These are phyloP conservation scores for Accipiter virgatus DNA, from an alignment of 2,113 vertebrate genomes.

Conservation along the genomic window DNA sequence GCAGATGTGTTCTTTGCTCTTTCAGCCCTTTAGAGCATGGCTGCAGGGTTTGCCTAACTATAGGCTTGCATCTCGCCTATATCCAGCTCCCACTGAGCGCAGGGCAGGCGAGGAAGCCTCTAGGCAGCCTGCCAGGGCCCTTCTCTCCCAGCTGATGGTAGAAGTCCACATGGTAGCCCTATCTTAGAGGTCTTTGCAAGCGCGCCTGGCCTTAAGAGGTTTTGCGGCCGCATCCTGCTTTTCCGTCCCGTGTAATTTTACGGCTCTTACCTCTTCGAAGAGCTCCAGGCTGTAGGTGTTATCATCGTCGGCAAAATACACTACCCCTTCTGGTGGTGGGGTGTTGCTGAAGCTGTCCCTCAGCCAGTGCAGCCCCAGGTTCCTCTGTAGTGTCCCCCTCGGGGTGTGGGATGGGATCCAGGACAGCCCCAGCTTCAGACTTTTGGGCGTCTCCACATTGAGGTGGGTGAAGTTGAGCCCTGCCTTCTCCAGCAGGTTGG, in stretches of 20 bases:
- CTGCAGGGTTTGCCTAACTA: not conserved
- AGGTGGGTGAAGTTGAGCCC: conserved; percentile 91
- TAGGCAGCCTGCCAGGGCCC: not conserved
- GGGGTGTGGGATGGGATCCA: conserved; percentile 80
- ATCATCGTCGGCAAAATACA: conserved; percentile 97
- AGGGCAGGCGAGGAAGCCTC: fast-evolving
- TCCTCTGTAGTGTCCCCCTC: conserved; percentile 89
- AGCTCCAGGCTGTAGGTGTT: conserved; percentile 95
- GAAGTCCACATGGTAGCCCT: not conserved
- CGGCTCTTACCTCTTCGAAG: conserved; percentile 87
- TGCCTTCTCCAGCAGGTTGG: conserved; percentile 80
- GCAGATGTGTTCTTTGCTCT: not conserved
- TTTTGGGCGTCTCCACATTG: conserved; percentile 82
- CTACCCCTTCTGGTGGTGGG: conserved; percentile 77
- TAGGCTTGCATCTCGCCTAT: not conserved
- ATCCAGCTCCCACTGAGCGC: not conserved
- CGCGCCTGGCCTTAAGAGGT: not conserved
- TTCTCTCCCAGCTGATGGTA: not conserved
- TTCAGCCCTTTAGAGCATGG: not conserved
- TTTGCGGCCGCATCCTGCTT: not conserved
- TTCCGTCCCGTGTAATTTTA: not conserved
- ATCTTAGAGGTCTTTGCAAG: not conserved
- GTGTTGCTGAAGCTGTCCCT: conserved; percentile 75
- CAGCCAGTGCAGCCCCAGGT: conserved; percentile 90
- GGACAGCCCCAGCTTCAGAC: conserved; percentile 76